Base-by-base conservation (phyloP, 1,140 invertebrate species). In the Hetaerina americana region DNA sequence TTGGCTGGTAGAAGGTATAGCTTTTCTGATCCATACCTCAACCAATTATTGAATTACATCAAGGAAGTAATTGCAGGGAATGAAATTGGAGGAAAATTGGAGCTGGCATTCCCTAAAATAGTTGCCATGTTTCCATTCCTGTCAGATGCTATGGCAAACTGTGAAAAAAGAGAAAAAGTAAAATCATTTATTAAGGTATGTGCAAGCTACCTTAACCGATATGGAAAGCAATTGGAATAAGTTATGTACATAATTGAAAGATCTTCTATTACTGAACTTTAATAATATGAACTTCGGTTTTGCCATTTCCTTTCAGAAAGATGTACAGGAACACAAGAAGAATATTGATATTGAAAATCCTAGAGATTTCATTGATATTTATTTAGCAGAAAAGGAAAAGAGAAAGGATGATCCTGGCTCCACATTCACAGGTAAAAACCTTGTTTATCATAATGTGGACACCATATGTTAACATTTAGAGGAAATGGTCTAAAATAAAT, bases 361-460 rank as follows among this genome's bases (percentile, higher is more conserved):
- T 5, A 71, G 70, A 31, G 70, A 71, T 66, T 71, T 71, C 25
- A 66, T 71, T 10, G 70, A 71, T 40, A 22, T 31, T 49, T 71
- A 71, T 40, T 5, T 71, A 5, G 25, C 26, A 15, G 70, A 71
- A 66, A 71, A 66, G 2, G 31, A 71, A 10, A 71, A 71, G 28
- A 40, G 31, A 18, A 71, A 71, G 25, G 25, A 71, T 66, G 5
- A 26, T 22, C n/a, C 31, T 5, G 70, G 66, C 8, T 22, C 28
- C 5, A 66, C 70, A 25, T 71, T 66, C 70, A 66, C 5, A 25
- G 70, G 70, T 71, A 28, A 70, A n/a, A 24, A 25, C 24, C 49
- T 57, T 12, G n/a, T n/a, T 12, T 15, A 26, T 15, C 10, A 18
- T 18, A 70, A 22, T 57, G 22, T 12, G 49, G 22, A 57, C 12